Conservation (phyloP, 2,797 vertebrate genomes). For the Amphiprion clarkii region DNA sequence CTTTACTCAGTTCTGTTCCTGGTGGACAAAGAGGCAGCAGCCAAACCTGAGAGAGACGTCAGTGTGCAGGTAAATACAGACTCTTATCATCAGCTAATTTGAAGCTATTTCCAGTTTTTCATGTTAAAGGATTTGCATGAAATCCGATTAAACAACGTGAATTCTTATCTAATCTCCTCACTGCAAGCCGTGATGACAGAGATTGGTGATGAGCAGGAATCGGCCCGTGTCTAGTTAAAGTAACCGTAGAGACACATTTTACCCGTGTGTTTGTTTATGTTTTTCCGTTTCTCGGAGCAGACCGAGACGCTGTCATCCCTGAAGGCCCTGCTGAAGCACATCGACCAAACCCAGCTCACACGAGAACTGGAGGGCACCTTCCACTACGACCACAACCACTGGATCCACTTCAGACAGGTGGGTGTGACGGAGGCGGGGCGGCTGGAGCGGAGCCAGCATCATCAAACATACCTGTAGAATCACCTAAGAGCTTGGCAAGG, state of each 20-base stretch:
- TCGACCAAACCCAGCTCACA: conserved; percentile 88
- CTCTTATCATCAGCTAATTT: background rate
- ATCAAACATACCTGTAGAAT: conserved; percentile 24
- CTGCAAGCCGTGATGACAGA: conserved; percentile 6
- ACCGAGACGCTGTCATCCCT: conserved; percentile 87
- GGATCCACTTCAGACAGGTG: conserved; percentile 89
- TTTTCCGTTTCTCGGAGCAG: conserved; percentile 69
- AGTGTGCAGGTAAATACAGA: conserved; percentile 81
- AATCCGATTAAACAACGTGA: background rate
- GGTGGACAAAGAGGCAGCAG: conserved; percentile 86
- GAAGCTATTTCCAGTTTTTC: background rate
- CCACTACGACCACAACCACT: conserved; percentile 87
- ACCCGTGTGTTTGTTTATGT: conserved; percentile 20
- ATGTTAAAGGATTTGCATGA: background rate
- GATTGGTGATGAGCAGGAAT: background rate
- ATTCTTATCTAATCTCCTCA: background rate
- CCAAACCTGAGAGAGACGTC: conserved; percentile 84
- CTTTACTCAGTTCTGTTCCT: conserved; percentile 87
- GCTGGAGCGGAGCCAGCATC: background rate
- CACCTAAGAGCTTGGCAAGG: background rate
- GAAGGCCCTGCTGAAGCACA: conserved; percentile 87
- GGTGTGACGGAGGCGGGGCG: conserved; percentile 18
- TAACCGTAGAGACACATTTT: background rate
- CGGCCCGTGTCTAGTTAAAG: conserved; percentile 6
- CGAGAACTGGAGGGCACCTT: conserved; percentile 87